These are phyloP conservation scores for Spinus pinus DNA, from an alignment of 2,797 vertebrate genomes.

Conservation along the genomic window DNA sequence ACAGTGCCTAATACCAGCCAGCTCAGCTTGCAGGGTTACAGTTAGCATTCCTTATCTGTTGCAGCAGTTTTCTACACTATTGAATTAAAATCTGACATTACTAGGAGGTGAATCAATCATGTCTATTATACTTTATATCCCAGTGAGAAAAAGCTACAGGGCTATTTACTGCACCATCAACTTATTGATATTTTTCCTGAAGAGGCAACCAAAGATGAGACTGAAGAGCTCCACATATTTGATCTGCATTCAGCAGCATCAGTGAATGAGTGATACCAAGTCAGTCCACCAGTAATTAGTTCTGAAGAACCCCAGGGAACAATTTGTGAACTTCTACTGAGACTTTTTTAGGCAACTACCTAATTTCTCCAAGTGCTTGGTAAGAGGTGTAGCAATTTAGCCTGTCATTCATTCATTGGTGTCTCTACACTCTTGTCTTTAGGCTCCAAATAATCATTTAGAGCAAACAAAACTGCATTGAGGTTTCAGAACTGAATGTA, in stretches of 20 bases:
- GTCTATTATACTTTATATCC: background rate
- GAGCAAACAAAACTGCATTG: background rate
- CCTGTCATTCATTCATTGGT: background rate
- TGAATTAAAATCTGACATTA: background rate
- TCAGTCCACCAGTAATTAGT: background rate
- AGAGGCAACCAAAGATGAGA: background rate
- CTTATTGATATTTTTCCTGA: background rate
- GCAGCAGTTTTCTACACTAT: background rate
- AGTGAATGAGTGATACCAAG: background rate
- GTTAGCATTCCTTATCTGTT: background rate
- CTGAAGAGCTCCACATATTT: background rate
- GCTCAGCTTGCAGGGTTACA: background rate
- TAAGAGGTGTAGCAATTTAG: background rate
- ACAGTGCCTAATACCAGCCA: background rate
- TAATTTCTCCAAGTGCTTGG: background rate
- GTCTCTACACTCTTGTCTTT: background rate
- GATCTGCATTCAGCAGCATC: background rate
- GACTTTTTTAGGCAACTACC: background rate
- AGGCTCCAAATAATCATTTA: background rate
- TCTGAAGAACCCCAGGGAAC: background rate
- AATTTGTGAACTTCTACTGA: background rate
- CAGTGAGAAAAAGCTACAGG: background rate
- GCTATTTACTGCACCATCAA: conserved; percentile 11
- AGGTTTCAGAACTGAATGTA: background rate
- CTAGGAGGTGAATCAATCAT: background rate